Conservation (phyloP, 2,888 invertebrate species). For the Mythimna loreyi region DNA sequence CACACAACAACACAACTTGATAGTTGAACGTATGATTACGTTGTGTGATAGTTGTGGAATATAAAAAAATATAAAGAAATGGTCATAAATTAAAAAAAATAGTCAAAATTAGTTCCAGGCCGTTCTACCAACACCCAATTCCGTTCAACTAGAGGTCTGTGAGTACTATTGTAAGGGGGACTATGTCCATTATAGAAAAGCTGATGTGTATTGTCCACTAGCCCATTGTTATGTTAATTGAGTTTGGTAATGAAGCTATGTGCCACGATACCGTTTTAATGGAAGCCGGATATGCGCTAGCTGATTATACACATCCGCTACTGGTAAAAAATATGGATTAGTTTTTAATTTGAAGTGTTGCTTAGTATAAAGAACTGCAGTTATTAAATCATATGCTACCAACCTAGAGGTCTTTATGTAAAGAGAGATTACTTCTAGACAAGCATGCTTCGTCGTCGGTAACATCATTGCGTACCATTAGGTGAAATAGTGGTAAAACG, state of each 20-base stretch:
- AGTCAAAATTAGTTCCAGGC: background rate
- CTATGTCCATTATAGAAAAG: constrained; percentile 10
- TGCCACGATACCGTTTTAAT: constrained; percentile 33
- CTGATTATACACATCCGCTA: background rate
- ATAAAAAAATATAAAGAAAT: too few species aligned
- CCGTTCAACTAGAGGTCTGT: background rate
- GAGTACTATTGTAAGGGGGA: too few species aligned
- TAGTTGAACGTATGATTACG: too few species aligned
- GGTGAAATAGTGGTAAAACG: too few species aligned
- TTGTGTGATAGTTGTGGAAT: too few species aligned
- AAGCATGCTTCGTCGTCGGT: too few species aligned
- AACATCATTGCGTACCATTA: too few species aligned
- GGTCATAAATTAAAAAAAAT: background rate
- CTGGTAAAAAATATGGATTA: background rate
- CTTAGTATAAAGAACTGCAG: background rate
- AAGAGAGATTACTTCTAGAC: too few species aligned
- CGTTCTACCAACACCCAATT: background rate
- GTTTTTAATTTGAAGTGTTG: background rate
- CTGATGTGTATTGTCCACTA: background rate
- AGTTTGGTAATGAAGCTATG: constrained; percentile 20
- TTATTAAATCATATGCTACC: too few species aligned
- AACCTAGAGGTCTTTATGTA: too few species aligned
- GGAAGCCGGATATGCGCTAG: constrained; percentile 8
- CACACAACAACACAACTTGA: too few species aligned
- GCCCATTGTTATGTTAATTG: constrained; percentile 29